Base-by-base conservation (phyloP, 2,113 vertebrate genomes). In the Myodes glareolus region DNA sequence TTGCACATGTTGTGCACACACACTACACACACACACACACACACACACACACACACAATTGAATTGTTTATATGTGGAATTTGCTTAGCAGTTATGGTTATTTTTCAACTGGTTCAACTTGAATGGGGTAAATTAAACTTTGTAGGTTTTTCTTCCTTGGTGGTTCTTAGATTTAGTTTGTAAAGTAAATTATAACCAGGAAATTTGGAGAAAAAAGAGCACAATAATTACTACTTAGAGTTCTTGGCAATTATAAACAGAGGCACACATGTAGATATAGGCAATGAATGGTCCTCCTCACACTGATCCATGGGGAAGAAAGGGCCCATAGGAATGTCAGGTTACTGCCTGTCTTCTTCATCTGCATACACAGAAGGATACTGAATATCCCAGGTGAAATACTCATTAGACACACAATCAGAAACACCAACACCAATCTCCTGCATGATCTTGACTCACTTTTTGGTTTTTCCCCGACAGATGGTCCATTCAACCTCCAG, bases 321-420 rank as follows among this genome's bases (percentile, higher is more conserved):
- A 80, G 42, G 14, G 39, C 2, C 63, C 31, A 2, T 3, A 58
- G 16, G 1, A 14, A 47, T 17, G 0, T 87, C 12, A 72, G 7
- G 2, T 17, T 77, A 63, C 17, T 7, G 29, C 4, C 42, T 1
- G 0, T 47, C 25, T 4, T 81, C n/a, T 47, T 7, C 45, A 0
- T 6, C 10, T 4, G 1, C 25, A 23, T 7, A 50, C 36, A 31
- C 1, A 19, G 2, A 27, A 31, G 42, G 63, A 63, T 25, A 12
- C 16, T 33, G 58, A 72, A 16, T 63, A 19, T 58, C 52, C 47
- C 23, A 55, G 61, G 5, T 81, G 73, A 52, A 58, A 0, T 3
- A 47, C 4, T 31, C 10, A 0, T 52, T 33, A 73, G 29, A 29
- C 17, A 0, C 19, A 78, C 1, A 11, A 42, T 11, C 7, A 55